A percentile compares a stretch with the other conserved stretches of the same genome.
These are phyloP conservation scores for Agrotis ipsilon DNA, from an alignment of 2,888 invertebrate genomes.

Conservation along the genomic window DNA sequence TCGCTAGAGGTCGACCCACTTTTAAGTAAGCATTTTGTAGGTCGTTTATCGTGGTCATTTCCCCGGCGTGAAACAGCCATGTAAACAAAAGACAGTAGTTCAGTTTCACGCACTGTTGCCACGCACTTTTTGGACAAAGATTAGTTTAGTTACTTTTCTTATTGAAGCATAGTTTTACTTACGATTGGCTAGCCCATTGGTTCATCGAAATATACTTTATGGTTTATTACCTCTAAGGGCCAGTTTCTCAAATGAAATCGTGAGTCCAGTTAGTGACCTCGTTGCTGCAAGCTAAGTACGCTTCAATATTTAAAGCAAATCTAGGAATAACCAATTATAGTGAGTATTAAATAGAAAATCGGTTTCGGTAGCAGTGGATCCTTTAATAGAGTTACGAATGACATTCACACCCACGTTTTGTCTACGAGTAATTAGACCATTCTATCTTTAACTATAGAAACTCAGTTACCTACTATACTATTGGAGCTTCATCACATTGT, in stretches of 20 bases:
- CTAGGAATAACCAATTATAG: slow-evolving; percentile 10
- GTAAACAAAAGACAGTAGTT: slow-evolving; percentile 57
- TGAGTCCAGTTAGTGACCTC: background rate
- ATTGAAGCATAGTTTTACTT: background rate
- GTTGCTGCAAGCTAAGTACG: background rate
- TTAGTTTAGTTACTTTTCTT: background rate
- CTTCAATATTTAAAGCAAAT: background rate
- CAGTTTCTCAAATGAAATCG: background rate
- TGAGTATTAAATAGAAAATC: background rate
- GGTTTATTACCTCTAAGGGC: background rate
- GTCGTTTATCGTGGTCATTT: slow-evolving; percentile 84
- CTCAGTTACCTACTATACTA: background rate
- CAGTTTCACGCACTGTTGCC: slow-evolving; percentile 44
- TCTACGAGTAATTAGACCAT: background rate
- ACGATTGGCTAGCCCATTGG: background rate
- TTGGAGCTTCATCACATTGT: slow-evolving; percentile 9
- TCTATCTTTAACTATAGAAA: slow-evolving; percentile 22
- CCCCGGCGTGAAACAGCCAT: slow-evolving; percentile 69
- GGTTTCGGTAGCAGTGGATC: slow-evolving; percentile 1
- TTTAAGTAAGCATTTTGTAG: slow-evolving; percentile 83
- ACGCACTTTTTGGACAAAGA: slow-evolving; percentile 16
- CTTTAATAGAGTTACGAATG: slow-evolving; percentile 31
- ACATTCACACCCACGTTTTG: slow-evolving; percentile 29
- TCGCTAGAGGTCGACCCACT: slow-evolving; percentile 82
- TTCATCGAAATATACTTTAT: background rate